Conservation (phyloP, 2,888 invertebrate genomes). For the Dryadula phaetusa region DNA sequence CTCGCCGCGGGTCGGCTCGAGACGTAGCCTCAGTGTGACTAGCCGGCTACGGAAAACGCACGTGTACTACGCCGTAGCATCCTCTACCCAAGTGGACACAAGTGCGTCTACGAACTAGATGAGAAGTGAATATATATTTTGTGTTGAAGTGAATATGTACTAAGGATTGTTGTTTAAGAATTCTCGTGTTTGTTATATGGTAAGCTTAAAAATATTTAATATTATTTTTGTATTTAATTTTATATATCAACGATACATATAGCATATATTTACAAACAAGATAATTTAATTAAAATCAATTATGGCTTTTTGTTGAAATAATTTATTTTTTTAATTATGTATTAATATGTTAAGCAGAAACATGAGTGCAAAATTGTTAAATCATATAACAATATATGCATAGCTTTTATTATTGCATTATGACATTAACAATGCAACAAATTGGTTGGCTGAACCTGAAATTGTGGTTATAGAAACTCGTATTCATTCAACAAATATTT, state of each 20-base stretch:
- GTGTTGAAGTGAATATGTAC: slow-evolving; percentile 57
- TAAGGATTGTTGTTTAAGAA: slow-evolving; percentile 51
- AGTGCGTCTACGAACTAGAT: slow-evolving; percentile 46
- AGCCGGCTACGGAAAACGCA: slow-evolving; percentile 68
- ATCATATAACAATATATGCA: neutral
- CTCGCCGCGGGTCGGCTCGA: slow-evolving; percentile 67
- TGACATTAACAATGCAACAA: neutral
- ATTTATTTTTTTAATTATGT: neutral
- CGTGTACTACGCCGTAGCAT: slow-evolving; percentile 69
- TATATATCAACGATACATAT: no score
- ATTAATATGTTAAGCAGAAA: neutral
- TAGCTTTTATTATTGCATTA: neutral
- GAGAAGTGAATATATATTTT: slow-evolving; percentile 40
- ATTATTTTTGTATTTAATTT: neutral
- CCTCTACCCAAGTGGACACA: slow-evolving; percentile 45
- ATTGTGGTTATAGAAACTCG: neutral
- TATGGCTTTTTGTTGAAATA: neutral
- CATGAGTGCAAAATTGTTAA: neutral
- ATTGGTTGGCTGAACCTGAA: neutral
- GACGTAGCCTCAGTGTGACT: slow-evolving; percentile 72
- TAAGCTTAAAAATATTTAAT: no score
- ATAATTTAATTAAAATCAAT: no score
- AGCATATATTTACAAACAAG: neutral
- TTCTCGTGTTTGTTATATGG: slow-evolving; percentile 66
- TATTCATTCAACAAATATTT: slow-evolving; percentile 7